Conservation (phyloP, 2,797 vertebrate species). For the Pteropus rufus region DNA sequence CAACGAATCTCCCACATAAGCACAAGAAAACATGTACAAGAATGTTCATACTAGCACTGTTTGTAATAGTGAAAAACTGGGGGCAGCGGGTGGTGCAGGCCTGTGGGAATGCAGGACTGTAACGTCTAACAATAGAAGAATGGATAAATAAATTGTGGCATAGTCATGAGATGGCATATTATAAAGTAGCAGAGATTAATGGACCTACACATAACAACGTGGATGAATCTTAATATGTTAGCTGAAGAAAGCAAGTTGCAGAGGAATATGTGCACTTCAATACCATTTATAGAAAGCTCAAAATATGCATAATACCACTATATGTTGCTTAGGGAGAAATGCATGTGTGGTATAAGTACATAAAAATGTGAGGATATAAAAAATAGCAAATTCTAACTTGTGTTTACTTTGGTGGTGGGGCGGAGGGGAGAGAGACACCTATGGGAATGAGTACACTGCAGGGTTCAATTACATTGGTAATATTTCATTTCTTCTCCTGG, state of each 20-base stretch:
- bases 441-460: neutral
- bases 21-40: neutral
- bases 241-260: neutral
- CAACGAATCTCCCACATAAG: neutral
- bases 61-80: neutral
- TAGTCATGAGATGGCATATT: neutral
- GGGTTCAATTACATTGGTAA: neutral
- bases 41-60: neutral
- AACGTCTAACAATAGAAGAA: neutral
- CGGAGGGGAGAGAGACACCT: neutral
- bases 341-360: neutral
- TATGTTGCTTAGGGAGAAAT: neutral
- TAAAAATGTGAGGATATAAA: conserved; percentile 5
- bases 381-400: neutral
- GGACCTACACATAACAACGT: neutral
- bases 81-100: no score
- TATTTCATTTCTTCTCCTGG: neutral
- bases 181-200: neutral
- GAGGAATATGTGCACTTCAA: neutral
- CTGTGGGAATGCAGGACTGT: no score
- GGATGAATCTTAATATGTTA: neutral
- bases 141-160: neutral
- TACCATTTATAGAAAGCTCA: neutral
- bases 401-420: neutral
- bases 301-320: neutral